phyloP scores from a whole-genome alignment of 2,797 vertebrate species.

The Artibeus jamaicensis region DNA sequence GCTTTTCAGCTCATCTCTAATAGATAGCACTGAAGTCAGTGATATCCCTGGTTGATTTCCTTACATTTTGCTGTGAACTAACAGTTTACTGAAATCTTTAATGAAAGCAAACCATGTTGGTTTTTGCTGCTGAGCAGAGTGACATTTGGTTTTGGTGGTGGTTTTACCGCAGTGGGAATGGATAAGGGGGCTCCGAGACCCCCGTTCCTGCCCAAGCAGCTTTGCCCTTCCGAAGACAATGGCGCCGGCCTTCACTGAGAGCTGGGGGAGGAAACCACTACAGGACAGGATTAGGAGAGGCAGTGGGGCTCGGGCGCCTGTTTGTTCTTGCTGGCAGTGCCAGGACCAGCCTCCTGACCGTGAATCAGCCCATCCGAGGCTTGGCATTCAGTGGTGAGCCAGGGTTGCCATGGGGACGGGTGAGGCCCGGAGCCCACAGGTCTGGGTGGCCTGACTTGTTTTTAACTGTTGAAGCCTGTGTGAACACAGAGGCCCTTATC shows the following conservation, averaged over 20 bases:
- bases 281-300: background rate
- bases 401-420: slow-evolving; percentile 60
- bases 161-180: too few relatives aligned
- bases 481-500: slow-evolving; percentile 41
- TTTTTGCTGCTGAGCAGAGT: background rate
- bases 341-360: slow-evolving; percentile 9
- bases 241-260: background rate
- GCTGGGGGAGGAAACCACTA: background rate
- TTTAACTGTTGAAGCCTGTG: slow-evolving; percentile 43
- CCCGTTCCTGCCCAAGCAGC: background rate
- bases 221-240: background rate
- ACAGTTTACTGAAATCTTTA: background rate
- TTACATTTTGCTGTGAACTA: background rate
- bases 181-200: background rate
- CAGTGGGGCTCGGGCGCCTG: background rate
- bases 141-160: background rate
- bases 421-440: slow-evolving; percentile 58
- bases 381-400: slow-evolving; percentile 38
- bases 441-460: slow-evolving; percentile 65
- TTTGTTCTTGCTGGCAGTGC: slow-evolving; percentile 23
- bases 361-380: slow-evolving; percentile 45
- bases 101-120: background rate
- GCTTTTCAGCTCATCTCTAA: background rate
- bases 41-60: background rate
- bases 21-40: background rate